phyloP scores from a whole-genome alignment of 1,140 invertebrate species.

The Drosophila mojavensis region DNA sequence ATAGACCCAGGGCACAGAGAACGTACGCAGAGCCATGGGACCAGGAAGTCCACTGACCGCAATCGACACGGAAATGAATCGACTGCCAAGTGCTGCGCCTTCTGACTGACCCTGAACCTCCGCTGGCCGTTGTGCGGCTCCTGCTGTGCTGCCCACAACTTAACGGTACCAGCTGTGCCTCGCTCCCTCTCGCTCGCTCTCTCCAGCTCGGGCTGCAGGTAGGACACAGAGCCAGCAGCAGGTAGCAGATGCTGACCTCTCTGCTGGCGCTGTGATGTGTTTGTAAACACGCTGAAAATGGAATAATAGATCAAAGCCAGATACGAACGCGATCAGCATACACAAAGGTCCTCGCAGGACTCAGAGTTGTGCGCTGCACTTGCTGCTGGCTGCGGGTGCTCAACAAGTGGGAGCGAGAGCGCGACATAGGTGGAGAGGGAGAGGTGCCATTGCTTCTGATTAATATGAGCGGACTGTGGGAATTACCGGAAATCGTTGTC shows the following conservation, averaged over 20 bases:
- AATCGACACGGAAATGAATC: conserved; percentile 70
- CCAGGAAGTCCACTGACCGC: conserved; percentile 73
- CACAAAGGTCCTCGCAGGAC: conserved; percentile 11
- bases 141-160: conserved; percentile 24
- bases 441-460: conserved; percentile 10
- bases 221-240: not conserved
- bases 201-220: not conserved
- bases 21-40: not conserved
- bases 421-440: not conserved
- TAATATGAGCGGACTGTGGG: conserved; percentile 35
- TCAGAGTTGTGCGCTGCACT: conserved; percentile 14
- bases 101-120: conserved; percentile 8
- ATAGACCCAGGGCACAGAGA: conserved; percentile 13
- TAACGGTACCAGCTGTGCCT: conserved; percentile 74
- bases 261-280: conserved; percentile 64
- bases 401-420: conserved; percentile 4
- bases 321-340: conserved; percentile 56
- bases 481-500: conserved; percentile 49
- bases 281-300: conserved; percentile 77
- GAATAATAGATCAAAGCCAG: conserved; percentile 76
- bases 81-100: conserved; percentile 59
- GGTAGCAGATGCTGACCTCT: conserved; percentile 15
- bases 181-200: no score
- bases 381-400: conserved; percentile 1
- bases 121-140: conserved; percentile 19